Evolutionary conservation across 2,797 vertebrate genomes (phyloP).

Genomic region (Pitangus sulphuratus): DNA sequence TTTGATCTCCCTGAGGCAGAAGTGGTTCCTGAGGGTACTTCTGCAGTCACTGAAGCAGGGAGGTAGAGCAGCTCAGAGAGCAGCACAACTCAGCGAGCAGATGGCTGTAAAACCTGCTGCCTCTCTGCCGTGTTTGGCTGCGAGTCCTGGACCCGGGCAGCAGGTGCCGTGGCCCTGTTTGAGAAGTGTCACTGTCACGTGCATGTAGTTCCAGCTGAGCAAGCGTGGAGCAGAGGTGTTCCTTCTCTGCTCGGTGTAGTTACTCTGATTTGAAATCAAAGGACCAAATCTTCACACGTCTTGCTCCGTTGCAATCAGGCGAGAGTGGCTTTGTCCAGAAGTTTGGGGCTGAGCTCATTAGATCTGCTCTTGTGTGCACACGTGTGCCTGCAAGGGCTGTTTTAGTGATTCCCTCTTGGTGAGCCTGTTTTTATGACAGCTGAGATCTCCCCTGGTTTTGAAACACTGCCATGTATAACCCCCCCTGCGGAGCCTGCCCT

Average conservation of each 20-base stretch:
- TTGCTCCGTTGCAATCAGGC: rapidly evolving
- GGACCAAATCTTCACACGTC: background rate
- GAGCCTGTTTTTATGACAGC: background rate
- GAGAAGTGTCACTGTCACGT: background rate
- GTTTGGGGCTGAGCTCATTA: background rate
- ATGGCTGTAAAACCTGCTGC: background rate
- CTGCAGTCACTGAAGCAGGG: background rate
- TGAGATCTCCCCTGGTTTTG: background rate
- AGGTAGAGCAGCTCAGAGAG: background rate
- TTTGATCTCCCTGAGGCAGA: background rate
- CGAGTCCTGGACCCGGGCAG: rapidly evolving
- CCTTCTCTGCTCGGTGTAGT: background rate
- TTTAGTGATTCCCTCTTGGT: background rate
- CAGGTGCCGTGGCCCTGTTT: background rate
- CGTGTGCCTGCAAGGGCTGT: background rate
- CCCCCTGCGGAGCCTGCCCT: background rate
- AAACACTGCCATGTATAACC: rapidly evolving
- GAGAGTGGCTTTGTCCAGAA: rapidly evolving
- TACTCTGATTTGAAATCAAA: background rate
- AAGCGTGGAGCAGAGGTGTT: background rate
- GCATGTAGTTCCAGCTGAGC: background rate
- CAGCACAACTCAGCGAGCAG: background rate
- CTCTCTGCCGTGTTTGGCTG: background rate
- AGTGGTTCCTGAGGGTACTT: background rate
- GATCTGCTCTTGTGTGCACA: background rate